phyloP scores from a whole-genome alignment of 2,888 invertebrate genomes.

The Eupithecia centaureata region DNA sequence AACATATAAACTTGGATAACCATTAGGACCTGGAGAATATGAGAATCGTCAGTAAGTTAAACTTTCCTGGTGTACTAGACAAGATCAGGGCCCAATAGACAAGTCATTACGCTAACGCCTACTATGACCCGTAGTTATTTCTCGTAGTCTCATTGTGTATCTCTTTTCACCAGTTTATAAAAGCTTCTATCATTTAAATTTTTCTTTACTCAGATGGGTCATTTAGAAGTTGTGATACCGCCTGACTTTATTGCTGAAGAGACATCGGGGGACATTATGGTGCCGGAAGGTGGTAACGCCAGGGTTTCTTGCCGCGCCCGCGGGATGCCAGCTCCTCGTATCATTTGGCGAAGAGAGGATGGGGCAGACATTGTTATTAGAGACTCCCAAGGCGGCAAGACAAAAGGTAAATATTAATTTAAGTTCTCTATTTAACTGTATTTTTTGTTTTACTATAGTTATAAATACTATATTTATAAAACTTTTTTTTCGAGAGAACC shows the following conservation, averaged over 20 bases:
- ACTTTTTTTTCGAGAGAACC: too few species aligned
- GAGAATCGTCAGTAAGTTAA: neutral
- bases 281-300: conserved; percentile 91
- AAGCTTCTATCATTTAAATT: neutral
- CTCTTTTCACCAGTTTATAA: neutral
- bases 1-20: too few species aligned
- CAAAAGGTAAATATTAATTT: conserved; percentile 77
- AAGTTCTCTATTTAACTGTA: neutral
- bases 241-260: conserved; percentile 95
- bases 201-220: conserved; percentile 87
- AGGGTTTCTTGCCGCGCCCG: conserved; percentile 88
- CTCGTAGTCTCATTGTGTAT: neutral
- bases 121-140: neutral
- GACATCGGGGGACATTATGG: conserved; percentile 95
- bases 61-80: neutral
- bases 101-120: neutral
- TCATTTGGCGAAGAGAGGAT: conserved; percentile 94
- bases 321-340: conserved; percentile 91
- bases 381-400: conserved; percentile 86
- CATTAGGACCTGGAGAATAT: neutral
- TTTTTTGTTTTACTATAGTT: too few species aligned
- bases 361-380: conserved; percentile 91
- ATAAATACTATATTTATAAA: too few species aligned
- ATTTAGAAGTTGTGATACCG: conserved; percentile 93
- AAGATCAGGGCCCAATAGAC: neutral